phyloP scores from a whole-genome alignment of 1,140 invertebrate genomes.

The Bemisia tabaci region DNA sequence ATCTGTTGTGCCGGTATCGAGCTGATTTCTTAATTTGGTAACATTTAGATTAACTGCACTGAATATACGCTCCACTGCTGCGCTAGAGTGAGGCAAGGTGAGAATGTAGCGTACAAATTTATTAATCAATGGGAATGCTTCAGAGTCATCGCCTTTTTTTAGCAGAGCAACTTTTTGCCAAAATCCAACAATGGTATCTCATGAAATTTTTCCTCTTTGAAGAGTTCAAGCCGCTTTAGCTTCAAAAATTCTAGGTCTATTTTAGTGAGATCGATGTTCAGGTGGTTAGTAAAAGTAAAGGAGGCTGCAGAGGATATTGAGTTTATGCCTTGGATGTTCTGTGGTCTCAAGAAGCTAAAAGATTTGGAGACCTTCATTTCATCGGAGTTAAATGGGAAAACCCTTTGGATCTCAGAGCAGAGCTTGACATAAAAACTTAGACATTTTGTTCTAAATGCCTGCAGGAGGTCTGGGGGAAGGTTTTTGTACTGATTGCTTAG shows the following conservation, averaged over 20 bases:
- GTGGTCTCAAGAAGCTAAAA: too few species aligned
- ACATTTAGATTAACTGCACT: conserved; percentile 1
- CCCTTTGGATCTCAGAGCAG: not conserved
- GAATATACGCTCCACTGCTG: not conserved
- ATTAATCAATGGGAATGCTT: not conserved
- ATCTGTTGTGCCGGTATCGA: not conserved
- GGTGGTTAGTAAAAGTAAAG: not conserved
- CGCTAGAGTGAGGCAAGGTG: not conserved
- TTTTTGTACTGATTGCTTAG: not conserved
- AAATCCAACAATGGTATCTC: too few species aligned
- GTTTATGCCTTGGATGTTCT: too few species aligned
- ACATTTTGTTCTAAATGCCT: not conserved
- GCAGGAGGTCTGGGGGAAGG: not conserved
- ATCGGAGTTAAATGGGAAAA: not conserved
- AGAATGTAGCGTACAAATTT: not conserved
- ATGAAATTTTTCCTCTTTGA: too few species aligned
- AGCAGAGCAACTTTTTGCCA: not conserved
- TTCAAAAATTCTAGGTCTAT: not conserved
- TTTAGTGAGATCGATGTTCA: not conserved
- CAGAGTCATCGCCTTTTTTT: conserved; percentile 1
- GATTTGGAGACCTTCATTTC: too few species aligned
- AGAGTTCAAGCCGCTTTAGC: too few species aligned
- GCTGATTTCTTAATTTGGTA: not conserved
- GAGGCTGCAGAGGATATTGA: conserved; percentile 1
- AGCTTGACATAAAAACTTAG: not conserved